Percentiles rank a stretch among this genome's conserved stretches.
phyloP scores from a whole-genome alignment of 2,797 vertebrate species.

The Pantherophis vulpinus region DNA sequence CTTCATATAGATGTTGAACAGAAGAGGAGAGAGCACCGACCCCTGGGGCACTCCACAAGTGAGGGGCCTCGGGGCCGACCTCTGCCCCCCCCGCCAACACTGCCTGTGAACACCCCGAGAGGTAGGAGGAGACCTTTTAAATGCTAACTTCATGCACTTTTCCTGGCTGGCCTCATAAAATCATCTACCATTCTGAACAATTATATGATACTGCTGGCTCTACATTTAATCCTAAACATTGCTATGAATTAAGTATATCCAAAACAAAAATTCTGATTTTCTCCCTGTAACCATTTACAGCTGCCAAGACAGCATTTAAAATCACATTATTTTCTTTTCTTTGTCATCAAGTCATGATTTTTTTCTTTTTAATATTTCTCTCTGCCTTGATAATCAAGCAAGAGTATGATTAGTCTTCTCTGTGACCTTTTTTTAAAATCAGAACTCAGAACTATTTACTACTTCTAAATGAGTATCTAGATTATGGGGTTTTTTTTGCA shows the following conservation, averaged over 20 bases:
- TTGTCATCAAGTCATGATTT: not conserved
- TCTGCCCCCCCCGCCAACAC: too few species aligned
- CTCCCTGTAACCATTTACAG: not conserved
- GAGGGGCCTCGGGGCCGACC: too few species aligned
- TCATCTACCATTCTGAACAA: not conserved
- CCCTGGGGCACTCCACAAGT: too few species aligned
- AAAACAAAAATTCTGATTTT: not conserved
- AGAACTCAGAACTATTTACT: too few species aligned
- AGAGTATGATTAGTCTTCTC: not conserved
- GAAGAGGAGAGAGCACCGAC: too few species aligned
- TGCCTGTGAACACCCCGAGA: too few species aligned
- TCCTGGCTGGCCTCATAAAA: not conserved
- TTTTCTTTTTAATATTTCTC: not conserved
- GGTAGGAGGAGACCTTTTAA: not conserved
- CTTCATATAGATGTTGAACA: too few species aligned
- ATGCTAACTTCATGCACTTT: not conserved
- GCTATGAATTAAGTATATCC: not conserved
- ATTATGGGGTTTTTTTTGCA: too few species aligned
- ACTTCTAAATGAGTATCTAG: too few species aligned
- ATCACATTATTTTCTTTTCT: not conserved
- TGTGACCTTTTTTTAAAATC: not conserved
- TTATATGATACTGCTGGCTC: not conserved
- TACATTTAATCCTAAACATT: not conserved
- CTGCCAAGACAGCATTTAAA: not conserved
- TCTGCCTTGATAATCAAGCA: not conserved